Base-by-base conservation (phyloP, 53 echinoderm and acorn worm species). In the Arbacia lixula region DNA sequence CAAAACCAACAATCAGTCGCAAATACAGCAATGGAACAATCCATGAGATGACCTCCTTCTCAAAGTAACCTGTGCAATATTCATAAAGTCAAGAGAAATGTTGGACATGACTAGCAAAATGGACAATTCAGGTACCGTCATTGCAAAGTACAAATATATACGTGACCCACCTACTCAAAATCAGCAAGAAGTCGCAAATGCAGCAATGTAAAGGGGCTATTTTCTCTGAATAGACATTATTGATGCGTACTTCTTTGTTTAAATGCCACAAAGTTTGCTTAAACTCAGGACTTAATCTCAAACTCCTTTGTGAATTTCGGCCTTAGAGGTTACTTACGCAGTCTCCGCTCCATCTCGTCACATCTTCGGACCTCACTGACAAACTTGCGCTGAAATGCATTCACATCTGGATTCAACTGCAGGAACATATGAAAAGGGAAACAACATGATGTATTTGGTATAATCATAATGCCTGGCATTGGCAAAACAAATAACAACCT, bases 341-440 rank as follows among this genome's bases (percentile, higher is more conserved):
- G 84, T 52, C 81, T 87, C 19, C 91, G 55, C 57, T 91, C 88
- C 91, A 91, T 91, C 62, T 91, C 91, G 64, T 91, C 91, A 62
- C 91, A 91, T 11, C 91, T 53, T 28, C 91, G 78, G 11, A 91
- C 91, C 73, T 91, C 91, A 63, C 86, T 91, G 12, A 91, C 91
- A 88, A 91, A 91, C 40, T 91, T 91, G 24, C 91, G 65, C 22
- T 91, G 91, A 41, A 91, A 91, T 21, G 91, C 91, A 85, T 91
- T 91, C 20, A 91, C 91, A 85, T 91, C 91, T 41, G 91, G 91
- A 85, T 91, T 91, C 30, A 91, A 41, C 91, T 91, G 36, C 69
- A 21, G 26, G 39, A 17, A 63, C 29, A 36, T 40, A 40, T 42
- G 36, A 32, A 36, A 55, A 32, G 34, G 9, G 36, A 53, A 53